Conservation (phyloP, 1,140 invertebrate species). For the Helicoverpa armigera region DNA sequence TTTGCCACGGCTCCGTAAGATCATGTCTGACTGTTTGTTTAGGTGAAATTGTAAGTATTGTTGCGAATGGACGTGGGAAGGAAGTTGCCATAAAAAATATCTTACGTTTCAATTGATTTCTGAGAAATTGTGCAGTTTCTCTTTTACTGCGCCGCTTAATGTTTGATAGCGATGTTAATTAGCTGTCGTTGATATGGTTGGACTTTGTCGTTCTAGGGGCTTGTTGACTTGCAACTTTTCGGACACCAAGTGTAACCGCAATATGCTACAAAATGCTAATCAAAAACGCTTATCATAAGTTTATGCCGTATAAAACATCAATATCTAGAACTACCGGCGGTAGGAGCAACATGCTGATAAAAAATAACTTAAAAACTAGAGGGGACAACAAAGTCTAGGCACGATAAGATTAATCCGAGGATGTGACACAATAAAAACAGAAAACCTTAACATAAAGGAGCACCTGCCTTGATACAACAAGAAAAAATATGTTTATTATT, state of each 20-base stretch:
- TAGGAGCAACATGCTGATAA: background rate
- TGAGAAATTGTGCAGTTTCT: conserved; percentile 66
- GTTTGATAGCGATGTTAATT: conserved; percentile 41
- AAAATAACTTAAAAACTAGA: too few species aligned
- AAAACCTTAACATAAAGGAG: conserved; percentile 11
- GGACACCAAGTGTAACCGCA: conserved; percentile 4
- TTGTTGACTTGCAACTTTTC: background rate
- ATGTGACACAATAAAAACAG: conserved; percentile 31
- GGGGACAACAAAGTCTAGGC: too few species aligned
- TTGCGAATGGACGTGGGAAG: conserved; percentile 71
- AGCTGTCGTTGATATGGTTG: conserved; percentile 8
- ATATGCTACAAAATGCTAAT: background rate
- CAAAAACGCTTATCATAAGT: too few species aligned
- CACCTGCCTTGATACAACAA: conserved; percentile 59
- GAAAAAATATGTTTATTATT: conserved; percentile 43
- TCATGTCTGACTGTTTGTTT: conserved; percentile 73
- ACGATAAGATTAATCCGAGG: background rate
- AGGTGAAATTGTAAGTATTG: conserved; percentile 76
- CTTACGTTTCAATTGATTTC: conserved; percentile 66
- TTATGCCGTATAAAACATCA: background rate
- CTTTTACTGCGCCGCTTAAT: conserved; percentile 63
- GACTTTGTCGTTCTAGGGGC: background rate
- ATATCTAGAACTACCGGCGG: background rate
- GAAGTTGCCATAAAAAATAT: conserved; percentile 47
- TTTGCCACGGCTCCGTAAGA: conserved; percentile 63